These are phyloP conservation scores for Tetragonisca angustula DNA, from an alignment of 2,888 invertebrate genomes.

Conservation along the genomic window DNA sequence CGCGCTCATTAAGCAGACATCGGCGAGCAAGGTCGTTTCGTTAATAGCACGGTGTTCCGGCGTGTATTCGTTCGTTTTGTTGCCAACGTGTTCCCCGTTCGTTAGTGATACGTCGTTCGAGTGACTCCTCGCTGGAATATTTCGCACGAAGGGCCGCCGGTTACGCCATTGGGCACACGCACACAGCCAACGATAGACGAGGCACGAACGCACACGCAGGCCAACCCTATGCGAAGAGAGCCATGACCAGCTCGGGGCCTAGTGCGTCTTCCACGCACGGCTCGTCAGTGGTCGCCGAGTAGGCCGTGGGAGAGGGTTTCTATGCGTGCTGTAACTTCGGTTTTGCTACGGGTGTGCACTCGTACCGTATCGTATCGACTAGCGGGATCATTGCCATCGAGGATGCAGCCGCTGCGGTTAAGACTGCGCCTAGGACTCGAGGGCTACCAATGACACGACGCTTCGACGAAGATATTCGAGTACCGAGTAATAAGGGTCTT, in stretches of 20 bases:
- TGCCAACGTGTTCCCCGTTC: conserved; percentile 1
- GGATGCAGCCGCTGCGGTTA: too few relatives aligned
- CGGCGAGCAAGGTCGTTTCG: background rate
- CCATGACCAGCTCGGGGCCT: conserved; percentile 46
- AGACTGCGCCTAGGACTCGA: background rate
- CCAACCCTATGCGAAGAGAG: conserved; percentile 60
- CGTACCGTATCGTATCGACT: conserved; percentile 25
- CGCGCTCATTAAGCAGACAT: conserved; percentile 16
- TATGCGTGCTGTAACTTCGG: conserved; percentile 36
- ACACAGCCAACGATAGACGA: conserved; percentile 16
- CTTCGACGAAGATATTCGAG: background rate
- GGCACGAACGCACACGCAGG: conserved; percentile 37
- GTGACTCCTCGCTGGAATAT: background rate
- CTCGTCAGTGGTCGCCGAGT: conserved; percentile 70
- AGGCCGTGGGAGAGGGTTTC: conserved; percentile 65
- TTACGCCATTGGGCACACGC: conserved; percentile 63
- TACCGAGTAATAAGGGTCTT: background rate
- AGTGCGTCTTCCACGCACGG: conserved; percentile 52
- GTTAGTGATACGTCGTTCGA: background rate
- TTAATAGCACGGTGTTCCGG: too few relatives aligned
- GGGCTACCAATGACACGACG: background rate
- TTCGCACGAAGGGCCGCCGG: conserved; percentile 24
- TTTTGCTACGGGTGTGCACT: conserved; percentile 52
- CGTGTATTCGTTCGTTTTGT: background rate
- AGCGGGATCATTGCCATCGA: background rate